Conservation (phyloP, 2,113 vertebrate species). For the Dolichallabes microphthalmus region DNA sequence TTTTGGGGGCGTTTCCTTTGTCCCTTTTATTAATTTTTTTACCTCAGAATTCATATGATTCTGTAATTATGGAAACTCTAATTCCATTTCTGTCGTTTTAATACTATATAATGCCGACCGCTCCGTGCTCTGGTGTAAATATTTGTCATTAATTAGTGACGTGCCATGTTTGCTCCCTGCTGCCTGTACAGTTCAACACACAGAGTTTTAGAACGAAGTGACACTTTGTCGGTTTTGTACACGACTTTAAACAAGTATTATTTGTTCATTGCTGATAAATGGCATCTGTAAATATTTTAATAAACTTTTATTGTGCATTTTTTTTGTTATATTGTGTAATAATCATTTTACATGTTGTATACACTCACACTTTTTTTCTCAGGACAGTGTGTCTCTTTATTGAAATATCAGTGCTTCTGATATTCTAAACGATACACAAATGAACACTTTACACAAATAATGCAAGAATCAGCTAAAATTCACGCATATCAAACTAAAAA, state of each 20-base stretch:
- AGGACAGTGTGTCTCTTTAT: not conserved
- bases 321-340: not conserved
- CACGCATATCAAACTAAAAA: too few species aligned
- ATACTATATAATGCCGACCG: not conserved
- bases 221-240: not conserved
- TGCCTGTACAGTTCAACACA: not conserved
- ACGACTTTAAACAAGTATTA: not conserved
- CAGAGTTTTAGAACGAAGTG: not conserved
- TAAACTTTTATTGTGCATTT: constrained; percentile 32
- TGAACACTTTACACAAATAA: too few species aligned
- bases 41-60: not conserved
- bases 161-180: not conserved
- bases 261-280: not conserved
- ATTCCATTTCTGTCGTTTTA: not conserved
- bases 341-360: not conserved
- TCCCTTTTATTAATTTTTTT: not conserved
- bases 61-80: not conserved
- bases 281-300: constrained; percentile 43
- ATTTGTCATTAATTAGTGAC: not conserved
- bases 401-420: not conserved
- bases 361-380: not conserved
- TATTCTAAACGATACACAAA: too few species aligned
- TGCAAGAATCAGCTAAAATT: too few species aligned
- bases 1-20: not conserved
- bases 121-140: not conserved